phyloP scores from a whole-genome alignment of 2,888 invertebrate species.

The Lasioglossum marginatum region DNA sequence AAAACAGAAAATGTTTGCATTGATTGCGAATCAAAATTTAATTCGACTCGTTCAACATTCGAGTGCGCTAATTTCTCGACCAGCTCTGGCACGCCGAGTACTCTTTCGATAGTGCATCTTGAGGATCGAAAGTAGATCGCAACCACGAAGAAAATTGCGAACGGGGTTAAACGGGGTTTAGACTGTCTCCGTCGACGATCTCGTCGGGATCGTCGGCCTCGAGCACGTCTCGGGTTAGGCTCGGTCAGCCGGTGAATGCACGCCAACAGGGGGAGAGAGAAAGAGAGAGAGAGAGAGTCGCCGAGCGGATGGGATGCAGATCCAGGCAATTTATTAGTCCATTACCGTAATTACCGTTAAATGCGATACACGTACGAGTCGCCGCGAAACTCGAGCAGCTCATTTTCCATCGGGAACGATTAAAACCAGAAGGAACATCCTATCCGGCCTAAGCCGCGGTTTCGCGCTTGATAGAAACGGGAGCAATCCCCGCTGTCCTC shows the following conservation, averaged over 20 bases:
- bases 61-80: too few relatives aligned
- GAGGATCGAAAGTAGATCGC: neutral
- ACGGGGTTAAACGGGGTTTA: neutral
- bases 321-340: slow-evolving; percentile 58
- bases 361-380: slow-evolving; percentile 41
- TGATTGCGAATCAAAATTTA: too few relatives aligned
- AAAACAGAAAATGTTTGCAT: too few relatives aligned
- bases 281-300: neutral
- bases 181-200: neutral
- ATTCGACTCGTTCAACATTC: too few relatives aligned
- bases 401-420: slow-evolving; percentile 49
- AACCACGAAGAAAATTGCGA: neutral
- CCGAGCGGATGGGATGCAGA: neutral
- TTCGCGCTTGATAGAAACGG: slow-evolving; percentile 62
- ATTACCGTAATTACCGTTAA: slow-evolving; percentile 65
- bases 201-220: slow-evolving; percentile 1
- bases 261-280: neutral
- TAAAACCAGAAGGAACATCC: slow-evolving; percentile 38
- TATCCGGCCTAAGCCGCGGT: slow-evolving; percentile 15
- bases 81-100: too few relatives aligned
- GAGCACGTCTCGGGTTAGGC: neutral
- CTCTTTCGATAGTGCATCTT: neutral
- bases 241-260: slow-evolving; percentile 1
- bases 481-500: slow-evolving; percentile 39
- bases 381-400: slow-evolving; percentile 38